These are phyloP conservation scores for Lymantria monacha DNA, from an alignment of 2,888 invertebrate species.

Conservation along the genomic window DNA sequence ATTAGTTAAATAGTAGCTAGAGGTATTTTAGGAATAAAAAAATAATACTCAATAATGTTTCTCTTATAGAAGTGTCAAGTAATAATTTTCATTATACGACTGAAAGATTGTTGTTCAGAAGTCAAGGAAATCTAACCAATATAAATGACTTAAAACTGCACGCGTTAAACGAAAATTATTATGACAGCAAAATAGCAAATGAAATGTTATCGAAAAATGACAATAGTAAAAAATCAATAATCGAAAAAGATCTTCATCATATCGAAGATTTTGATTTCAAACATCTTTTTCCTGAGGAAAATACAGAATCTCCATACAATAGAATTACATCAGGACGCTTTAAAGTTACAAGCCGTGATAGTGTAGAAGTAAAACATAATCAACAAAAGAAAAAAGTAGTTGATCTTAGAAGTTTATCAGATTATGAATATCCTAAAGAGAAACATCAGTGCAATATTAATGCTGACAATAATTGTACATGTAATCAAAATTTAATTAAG, in stretches of 20 bases:
- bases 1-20: background rate
- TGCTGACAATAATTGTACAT: slow-evolving; percentile 34
- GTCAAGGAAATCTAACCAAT: slow-evolving; percentile 32
- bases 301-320: slow-evolving; percentile 3
- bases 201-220: slow-evolving; percentile 63
- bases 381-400: slow-evolving; percentile 45
- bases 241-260: slow-evolving; percentile 13
- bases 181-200: slow-evolving; percentile 62
- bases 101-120: slow-evolving; percentile 31
- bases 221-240: slow-evolving; percentile 37
- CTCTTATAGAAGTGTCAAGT: slow-evolving; percentile 34
- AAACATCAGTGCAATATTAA: slow-evolving; percentile 6
- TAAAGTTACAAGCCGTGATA: background rate
- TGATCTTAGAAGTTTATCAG: slow-evolving; percentile 55
- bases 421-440: slow-evolving; percentile 8
- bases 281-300: slow-evolving; percentile 5
- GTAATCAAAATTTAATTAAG: slow-evolving; percentile 27
- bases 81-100: slow-evolving; percentile 20
- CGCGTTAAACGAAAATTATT: slow-evolving; percentile 53
- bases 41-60: background rate
- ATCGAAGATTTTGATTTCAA: slow-evolving; percentile 17
- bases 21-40: too few species aligned
- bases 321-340: slow-evolving; percentile 1
- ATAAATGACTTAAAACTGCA: slow-evolving; percentile 44
- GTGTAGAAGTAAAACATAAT: slow-evolving; percentile 10